Evolutionary conservation across 2,113 vertebrate genomes (phyloP).

Genomic region (Oenanthe oenanthe): DNA sequence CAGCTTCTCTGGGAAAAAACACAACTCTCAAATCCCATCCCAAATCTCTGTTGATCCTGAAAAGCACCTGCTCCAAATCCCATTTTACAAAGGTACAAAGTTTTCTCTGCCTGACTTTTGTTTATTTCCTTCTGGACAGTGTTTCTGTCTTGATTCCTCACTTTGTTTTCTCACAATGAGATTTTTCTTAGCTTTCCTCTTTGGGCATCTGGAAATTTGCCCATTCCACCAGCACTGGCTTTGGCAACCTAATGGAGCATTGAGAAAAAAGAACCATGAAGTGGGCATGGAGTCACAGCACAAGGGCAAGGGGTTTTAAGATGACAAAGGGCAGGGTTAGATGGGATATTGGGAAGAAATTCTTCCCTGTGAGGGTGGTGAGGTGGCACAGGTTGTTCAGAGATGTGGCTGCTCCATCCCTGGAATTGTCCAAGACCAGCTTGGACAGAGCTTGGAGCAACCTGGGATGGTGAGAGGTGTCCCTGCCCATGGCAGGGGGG

Average conservation of each 20-base stretch:
- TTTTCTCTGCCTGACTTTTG: background rate
- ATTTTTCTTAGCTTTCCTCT: background rate
- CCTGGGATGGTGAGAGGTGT: background rate
- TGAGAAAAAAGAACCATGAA: background rate
- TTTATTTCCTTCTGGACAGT: background rate
- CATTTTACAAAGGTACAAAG: background rate
- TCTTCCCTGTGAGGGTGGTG: rapidly evolving
- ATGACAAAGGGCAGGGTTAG: background rate
- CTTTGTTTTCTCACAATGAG: background rate
- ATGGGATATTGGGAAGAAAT: background rate
- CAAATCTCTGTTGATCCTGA: background rate
- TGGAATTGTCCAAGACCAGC: background rate
- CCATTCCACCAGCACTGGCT: background rate
- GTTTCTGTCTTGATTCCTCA: background rate
- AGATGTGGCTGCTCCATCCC: background rate
- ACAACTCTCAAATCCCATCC: background rate
- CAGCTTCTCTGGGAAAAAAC: background rate
- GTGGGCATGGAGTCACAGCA: background rate
- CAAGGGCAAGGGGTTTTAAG: background rate
- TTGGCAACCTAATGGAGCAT: background rate
- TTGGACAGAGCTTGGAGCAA: rapidly evolving
- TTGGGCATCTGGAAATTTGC: background rate
- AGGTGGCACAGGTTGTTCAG: background rate
- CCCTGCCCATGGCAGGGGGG: background rate
- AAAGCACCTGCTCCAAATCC: background rate